phyloP scores from a whole-genome alignment of 2,113 vertebrate species.

The Cephalophus harveyi region DNA sequence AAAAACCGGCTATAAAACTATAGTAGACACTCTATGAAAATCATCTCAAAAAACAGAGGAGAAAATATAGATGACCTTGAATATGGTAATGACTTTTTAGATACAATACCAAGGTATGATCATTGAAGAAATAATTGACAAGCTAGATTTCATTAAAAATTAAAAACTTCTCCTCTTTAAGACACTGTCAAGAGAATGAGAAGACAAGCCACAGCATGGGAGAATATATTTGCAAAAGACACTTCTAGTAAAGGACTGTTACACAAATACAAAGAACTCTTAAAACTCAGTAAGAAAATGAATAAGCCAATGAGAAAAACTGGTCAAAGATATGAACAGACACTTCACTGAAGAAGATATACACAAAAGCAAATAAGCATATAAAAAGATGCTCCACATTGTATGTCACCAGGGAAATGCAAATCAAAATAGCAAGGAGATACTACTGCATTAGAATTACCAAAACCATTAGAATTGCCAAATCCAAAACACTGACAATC shows the following conservation, averaged over 20 bases:
- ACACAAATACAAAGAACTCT: background rate
- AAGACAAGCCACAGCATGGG: background rate
- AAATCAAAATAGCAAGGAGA: background rate
- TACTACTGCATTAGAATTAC: background rate
- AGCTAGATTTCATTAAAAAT: background rate
- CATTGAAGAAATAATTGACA: background rate
- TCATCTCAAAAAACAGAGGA: background rate
- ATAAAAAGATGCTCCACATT: background rate
- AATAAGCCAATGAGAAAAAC: background rate
- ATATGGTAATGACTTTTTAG: background rate
- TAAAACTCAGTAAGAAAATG: background rate
- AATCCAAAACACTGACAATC: background rate
- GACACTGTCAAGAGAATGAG: background rate
- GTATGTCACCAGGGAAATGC: background rate
- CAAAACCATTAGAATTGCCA: background rate
- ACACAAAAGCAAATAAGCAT: background rate
- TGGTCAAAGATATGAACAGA: background rate
- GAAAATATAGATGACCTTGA: background rate
- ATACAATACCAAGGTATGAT: background rate
- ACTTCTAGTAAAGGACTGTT: background rate
- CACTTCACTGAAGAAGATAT: background rate
- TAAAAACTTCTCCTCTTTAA: background rate
- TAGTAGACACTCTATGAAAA: background rate
- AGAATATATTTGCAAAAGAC: background rate
- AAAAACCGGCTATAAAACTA: background rate